Conservation (phyloP, 2,113 vertebrate species). For the Podilymbus podiceps region DNA sequence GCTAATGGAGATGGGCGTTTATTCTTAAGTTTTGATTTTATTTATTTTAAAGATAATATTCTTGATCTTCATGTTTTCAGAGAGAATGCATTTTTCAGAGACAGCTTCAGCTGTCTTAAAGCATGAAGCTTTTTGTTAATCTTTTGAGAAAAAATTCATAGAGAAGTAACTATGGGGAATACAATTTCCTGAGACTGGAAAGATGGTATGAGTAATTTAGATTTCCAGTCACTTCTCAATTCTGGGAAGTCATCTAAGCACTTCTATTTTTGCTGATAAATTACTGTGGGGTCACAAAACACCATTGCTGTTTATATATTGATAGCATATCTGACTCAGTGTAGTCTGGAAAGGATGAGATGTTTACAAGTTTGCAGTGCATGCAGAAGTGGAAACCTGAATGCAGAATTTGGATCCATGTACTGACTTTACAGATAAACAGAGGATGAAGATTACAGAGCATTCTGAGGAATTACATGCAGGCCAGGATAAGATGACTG, state of each 20-base stretch:
- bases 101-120: neutral
- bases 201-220: neutral
- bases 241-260: neutral
- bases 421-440: slow-evolving; percentile 26
- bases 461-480: neutral
- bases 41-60: neutral
- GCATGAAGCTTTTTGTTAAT: neutral
- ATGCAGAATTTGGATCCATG: neutral
- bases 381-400: neutral
- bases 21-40: neutral
- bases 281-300: neutral
- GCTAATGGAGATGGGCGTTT: neutral
- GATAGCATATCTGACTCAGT: neutral
- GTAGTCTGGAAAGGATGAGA: neutral
- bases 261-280: neutral
- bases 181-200: neutral
- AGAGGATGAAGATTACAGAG: neutral
- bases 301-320: neutral
- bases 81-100: too few species aligned
- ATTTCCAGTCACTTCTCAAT: neutral
- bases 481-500: neutral
- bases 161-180: neutral
- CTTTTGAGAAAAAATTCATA: neutral
- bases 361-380: slow-evolving; percentile 35
- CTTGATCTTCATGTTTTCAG: neutral